These are phyloP conservation scores for Chloromyia formosa DNA, from an alignment of 2,888 invertebrate species.

Conservation along the genomic window DNA sequence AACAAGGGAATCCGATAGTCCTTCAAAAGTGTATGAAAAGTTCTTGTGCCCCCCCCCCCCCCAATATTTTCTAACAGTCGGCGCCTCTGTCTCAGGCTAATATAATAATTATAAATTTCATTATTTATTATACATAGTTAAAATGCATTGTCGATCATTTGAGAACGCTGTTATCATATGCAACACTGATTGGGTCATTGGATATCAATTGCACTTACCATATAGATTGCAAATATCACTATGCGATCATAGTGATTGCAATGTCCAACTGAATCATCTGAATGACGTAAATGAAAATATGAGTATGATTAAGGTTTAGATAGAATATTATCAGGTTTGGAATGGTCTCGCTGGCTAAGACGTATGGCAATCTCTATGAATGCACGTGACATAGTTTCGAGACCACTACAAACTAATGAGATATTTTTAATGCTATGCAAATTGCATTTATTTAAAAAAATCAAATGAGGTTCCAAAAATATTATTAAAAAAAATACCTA, in stretches of 20 bases:
- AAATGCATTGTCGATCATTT: too few relatives aligned
- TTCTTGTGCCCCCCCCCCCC: too few relatives aligned
- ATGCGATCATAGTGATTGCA: background rate
- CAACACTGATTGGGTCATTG: too few relatives aligned
- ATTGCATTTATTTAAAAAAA: conserved; percentile 52
- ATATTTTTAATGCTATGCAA: conserved; percentile 60
- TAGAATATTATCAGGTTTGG: conserved; percentile 62
- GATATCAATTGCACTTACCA: background rate
- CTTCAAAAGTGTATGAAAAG: too few relatives aligned
- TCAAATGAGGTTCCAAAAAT: too few relatives aligned
- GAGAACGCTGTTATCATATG: too few relatives aligned
- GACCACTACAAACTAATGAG: conserved; percentile 64
- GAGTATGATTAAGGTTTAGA: conserved; percentile 25
- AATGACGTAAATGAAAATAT: background rate
- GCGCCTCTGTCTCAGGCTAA: too few relatives aligned
- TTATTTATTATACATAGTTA: too few relatives aligned
- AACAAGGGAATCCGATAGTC: too few relatives aligned
- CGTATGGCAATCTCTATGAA: conserved; percentile 9
- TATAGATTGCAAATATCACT: background rate
- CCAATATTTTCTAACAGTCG: too few relatives aligned
- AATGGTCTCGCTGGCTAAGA: conserved; percentile 65
- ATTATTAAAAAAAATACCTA: too few relatives aligned
- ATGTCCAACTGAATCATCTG: background rate
- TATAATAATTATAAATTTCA: too few relatives aligned
- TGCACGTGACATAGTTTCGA: conserved; percentile 60